Base-by-base conservation (phyloP, 53 echinoderm and acorn worm genomes). In the Crossaster papposus region DNA sequence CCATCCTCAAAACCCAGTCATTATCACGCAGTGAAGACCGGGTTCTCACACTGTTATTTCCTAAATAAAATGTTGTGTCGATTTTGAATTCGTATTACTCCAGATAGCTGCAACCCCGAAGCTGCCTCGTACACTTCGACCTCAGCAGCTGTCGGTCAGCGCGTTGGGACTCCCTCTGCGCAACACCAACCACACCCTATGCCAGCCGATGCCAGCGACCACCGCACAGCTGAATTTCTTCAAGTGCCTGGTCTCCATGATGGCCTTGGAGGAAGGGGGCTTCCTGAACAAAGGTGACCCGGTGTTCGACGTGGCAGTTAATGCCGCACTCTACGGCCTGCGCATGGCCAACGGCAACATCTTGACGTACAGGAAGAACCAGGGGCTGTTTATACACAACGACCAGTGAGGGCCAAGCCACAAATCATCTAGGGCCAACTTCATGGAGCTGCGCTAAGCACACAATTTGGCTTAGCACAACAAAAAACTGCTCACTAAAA, bases 171-270 rank as follows among this genome's bases (percentile, higher is more conserved):
- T 64, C 85, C 72, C 30, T 22, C 29, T 52, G 53, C 17, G 85
- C 71, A 84, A n/a, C 44, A 53, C 37, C 8, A 30, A 15, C 63
- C 71, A 32, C 51, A 51, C 73, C 15, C 74, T 29, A 55, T n/a
- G n/a, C n/a, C 55, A 23, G 10, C 70, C 65, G 14, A 26, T 70
- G 84, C 84, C 71, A 84, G 70, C 8, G 36, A 24, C 26, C n/a
- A 58, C 18, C 50, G 29, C 64, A 26, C 52, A 36, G 18, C 7
- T 75, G 70, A 93, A 81, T 65, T 89, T 95, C 75, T 91, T 93
- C 62, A 91, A 91, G 55, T 95, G 95, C 63, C 29, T 95, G 77
- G 70, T 91, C 44, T 54, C 78, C 64, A 95, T 95, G 95, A 93
- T 92, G 93, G 95, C 93, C 5, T 23, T 93, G 8, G 85, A 89